Evolutionary conservation across 2,113 vertebrate genomes (phyloP).

Genomic region (Panthera tigris): DNA sequence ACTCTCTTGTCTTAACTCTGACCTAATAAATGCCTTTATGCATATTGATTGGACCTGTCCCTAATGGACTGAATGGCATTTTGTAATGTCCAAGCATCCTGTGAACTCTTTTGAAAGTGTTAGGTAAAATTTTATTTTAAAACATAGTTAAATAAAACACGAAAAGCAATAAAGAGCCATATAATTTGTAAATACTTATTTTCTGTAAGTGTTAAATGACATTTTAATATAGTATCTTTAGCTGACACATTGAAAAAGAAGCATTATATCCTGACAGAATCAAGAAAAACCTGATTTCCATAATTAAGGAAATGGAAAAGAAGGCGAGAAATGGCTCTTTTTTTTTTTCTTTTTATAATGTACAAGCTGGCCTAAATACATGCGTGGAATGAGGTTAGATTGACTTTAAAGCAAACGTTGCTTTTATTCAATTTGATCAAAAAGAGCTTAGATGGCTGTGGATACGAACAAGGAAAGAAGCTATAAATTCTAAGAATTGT

Average conservation of each 20-base stretch:
- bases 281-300: constrained; percentile 22
- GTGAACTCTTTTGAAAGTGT: background rate
- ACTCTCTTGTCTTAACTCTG: constrained; percentile 5
- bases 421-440: constrained; percentile 64
- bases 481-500: constrained; percentile 60
- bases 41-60: background rate
- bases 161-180: background rate
- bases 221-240: constrained; percentile 5
- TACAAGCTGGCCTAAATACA: background rate
- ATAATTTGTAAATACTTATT: constrained; percentile 37
- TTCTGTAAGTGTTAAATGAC: background rate
- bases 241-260: constrained; percentile 20
- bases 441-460: constrained; percentile 31
- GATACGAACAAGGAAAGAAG: constrained; percentile 26
- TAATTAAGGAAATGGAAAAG: constrained; percentile 53
- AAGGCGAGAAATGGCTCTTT: background rate
- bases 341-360: background rate
- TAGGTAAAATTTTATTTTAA: background rate
- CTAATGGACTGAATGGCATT: background rate
- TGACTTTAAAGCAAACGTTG: background rate
- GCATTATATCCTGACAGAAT: background rate
- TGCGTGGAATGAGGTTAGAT: background rate
- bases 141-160: constrained; percentile 30
- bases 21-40: background rate
- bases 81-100: background rate